These are phyloP conservation scores for Archegozetes longisetosus DNA, from an alignment of 1,140 invertebrate genomes.

Conservation along the genomic window DNA sequence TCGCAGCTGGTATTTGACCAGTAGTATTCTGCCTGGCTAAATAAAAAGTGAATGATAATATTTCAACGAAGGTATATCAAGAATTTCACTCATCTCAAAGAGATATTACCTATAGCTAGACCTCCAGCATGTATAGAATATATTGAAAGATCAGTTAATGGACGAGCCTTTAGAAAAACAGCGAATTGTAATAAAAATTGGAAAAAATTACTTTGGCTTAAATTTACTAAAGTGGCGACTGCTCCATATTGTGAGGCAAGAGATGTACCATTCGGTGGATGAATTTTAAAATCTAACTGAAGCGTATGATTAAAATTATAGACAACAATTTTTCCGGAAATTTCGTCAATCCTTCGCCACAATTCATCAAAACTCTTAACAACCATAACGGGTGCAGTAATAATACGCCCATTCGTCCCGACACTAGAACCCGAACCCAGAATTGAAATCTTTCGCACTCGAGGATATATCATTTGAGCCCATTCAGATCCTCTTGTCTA, in stretches of 20 bases:
- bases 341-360: constrained; percentile 20
- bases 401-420: constrained; percentile 44
- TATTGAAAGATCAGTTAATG: constrained; percentile 54
- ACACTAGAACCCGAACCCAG: constrained; percentile 47
- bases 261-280: constrained; percentile 39
- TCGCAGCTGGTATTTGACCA: constrained; percentile 54
- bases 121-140: constrained; percentile 50
- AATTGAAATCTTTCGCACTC: constrained; percentile 39
- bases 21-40: constrained; percentile 34
- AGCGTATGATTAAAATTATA: constrained; percentile 46
- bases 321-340: constrained; percentile 52
- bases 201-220: constrained; percentile 50
- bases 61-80: too few relatives aligned
- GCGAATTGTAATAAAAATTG: background rate
- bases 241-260: constrained; percentile 45
- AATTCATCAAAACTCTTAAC: constrained; percentile 49
- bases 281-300: constrained; percentile 44
- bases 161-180: constrained; percentile 50
- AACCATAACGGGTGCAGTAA: constrained; percentile 48
- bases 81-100: too few relatives aligned
- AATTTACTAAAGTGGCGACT: constrained; percentile 52
- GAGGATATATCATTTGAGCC: constrained; percentile 40
- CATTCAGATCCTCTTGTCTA: constrained; percentile 42
- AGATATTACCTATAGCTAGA: constrained; percentile 44
- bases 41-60: too few relatives aligned